Evolutionary conservation across 2,888 invertebrate species (phyloP).

Genomic region (Caenorhabditis macrosperma): DNA sequence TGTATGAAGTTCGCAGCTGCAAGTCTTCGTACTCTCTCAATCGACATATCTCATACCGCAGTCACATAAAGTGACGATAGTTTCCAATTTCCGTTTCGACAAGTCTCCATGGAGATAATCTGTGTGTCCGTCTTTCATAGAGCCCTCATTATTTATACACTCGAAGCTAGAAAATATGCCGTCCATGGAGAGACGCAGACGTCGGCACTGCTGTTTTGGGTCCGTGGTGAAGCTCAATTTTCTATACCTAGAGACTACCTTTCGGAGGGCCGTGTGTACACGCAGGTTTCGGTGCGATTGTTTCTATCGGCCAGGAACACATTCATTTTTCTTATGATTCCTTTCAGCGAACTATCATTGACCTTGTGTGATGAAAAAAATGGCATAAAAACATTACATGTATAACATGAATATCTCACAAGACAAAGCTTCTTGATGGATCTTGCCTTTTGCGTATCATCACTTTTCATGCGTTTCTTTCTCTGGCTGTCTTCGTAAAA

Average conservation of each 20-base stretch:
- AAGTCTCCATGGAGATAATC: slow-evolving; percentile 45
- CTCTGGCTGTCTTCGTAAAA: background rate
- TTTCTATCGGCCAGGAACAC: too few species aligned
- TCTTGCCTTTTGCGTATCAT: background rate
- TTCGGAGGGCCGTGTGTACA: background rate
- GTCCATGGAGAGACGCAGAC: slow-evolving; percentile 14
- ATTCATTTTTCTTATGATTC: too few species aligned
- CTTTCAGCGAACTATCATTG: too few species aligned
- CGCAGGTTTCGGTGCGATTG: too few species aligned
- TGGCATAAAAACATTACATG: too few species aligned
- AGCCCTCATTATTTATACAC: slow-evolving; percentile 40
- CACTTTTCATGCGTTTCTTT: background rate
- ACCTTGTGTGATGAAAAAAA: too few species aligned
- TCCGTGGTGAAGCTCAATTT: background rate
- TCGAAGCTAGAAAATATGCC: slow-evolving; percentile 4
- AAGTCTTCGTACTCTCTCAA: background rate
- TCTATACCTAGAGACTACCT: background rate
- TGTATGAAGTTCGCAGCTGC: slow-evolving; percentile 26
- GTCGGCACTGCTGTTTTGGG: background rate
- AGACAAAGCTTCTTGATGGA: too few species aligned
- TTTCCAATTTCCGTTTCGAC: background rate
- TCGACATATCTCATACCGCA: background rate
- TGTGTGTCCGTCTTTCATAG: background rate
- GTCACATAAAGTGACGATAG: too few species aligned
- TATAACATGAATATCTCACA: too few species aligned